phyloP scores from a whole-genome alignment of 2,888 invertebrate species.

The Synanthedon myopaeformis region DNA sequence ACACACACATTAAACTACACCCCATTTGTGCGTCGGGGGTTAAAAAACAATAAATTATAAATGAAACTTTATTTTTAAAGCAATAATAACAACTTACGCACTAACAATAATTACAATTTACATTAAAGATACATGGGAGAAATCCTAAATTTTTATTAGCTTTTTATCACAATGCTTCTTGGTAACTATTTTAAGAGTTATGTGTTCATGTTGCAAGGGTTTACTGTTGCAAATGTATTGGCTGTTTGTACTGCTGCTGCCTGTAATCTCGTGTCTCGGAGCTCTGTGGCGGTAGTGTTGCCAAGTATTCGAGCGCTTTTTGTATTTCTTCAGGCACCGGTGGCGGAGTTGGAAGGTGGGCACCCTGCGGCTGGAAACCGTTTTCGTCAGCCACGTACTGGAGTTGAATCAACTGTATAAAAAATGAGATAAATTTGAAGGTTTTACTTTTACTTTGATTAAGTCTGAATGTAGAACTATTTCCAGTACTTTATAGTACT shows the following conservation, averaged over 20 bases:
- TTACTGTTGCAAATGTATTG: not conserved
- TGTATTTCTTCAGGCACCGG: slow-evolving; percentile 78
- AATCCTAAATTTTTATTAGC: not conserved
- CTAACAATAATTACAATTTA: not conserved
- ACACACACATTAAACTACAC: no score
- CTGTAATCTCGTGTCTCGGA: slow-evolving; percentile 29
- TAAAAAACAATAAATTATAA: not conserved
- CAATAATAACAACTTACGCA: not conserved
- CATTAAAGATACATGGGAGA: not conserved
- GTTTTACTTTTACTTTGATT: not conserved
- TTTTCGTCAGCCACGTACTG: slow-evolving; percentile 79
- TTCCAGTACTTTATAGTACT: no score
- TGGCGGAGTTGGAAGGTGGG: slow-evolving; percentile 75
- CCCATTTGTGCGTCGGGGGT: no score
- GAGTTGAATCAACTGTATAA: slow-evolving; percentile 68
- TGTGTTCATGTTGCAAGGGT: not conserved
- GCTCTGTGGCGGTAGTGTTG: slow-evolving; percentile 68
- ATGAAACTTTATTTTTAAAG: not conserved
- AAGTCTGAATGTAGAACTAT: no score
- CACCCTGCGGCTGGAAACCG: slow-evolving; percentile 76
- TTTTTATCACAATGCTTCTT: not conserved
- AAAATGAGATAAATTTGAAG: not conserved
- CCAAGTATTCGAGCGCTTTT: slow-evolving; percentile 73
- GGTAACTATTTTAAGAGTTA: not conserved
- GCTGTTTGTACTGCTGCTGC: slow-evolving; percentile 11